These are phyloP conservation scores for Vulpes ferrilata DNA, from an alignment of 2,113 vertebrate species.

Conservation along the genomic window DNA sequence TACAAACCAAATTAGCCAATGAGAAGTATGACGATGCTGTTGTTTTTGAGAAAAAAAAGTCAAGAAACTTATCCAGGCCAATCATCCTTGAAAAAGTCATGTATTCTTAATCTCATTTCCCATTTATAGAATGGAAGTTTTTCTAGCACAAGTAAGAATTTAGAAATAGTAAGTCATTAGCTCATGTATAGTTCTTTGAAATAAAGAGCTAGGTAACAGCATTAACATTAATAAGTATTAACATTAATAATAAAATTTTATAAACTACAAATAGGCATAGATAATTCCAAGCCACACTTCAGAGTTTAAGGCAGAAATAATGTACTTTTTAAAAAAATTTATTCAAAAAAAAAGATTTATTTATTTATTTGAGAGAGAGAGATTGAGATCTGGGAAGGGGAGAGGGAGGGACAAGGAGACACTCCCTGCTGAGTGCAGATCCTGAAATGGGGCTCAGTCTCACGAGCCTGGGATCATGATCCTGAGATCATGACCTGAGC, in stretches of 20 bases:
- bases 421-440: background rate
- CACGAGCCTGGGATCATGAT: background rate
- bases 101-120: background rate
- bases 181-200: background rate
- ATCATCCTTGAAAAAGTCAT: conserved; percentile 5
- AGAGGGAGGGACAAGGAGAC: no score
- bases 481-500: background rate
- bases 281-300: background rate
- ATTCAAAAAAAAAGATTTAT: background rate
- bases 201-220: background rate
- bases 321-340: background rate
- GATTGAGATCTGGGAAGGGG: background rate
- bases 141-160: background rate
- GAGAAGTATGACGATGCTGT: background rate
- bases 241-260: background rate
- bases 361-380: background rate
- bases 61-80: background rate
- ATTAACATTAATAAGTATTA: background rate
- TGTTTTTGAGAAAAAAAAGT: background rate
- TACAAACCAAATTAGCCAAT: background rate
- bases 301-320: background rate
- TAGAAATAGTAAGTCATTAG: background rate
- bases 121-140: background rate
- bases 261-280: background rate
- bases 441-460: background rate